These are phyloP conservation scores for Myrmecophaga tridactyla DNA, from an alignment of 2,113 vertebrate species.

Conservation along the genomic window DNA sequence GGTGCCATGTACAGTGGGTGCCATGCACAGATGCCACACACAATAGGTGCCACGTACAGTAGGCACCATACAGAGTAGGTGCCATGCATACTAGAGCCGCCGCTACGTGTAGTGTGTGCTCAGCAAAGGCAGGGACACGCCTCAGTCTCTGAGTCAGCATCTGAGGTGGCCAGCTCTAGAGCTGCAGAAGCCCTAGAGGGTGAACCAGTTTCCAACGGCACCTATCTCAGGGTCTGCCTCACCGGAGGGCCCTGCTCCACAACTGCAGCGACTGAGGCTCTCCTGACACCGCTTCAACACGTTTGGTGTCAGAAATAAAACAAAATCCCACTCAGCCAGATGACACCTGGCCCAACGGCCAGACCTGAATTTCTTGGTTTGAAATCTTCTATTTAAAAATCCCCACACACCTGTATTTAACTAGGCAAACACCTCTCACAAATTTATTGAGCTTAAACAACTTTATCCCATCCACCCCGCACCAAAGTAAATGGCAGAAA, in stretches of 20 bases:
- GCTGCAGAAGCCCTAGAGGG: fast-evolving
- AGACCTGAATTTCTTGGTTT: background rate
- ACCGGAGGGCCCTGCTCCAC: fast-evolving
- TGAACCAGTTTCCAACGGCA: background rate
- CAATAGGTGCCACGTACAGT: no score
- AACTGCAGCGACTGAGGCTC: fast-evolving
- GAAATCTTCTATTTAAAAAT: background rate
- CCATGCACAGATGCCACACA: no score
- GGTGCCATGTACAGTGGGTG: no score
- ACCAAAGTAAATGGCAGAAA: background rate
- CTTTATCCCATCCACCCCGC: background rate
- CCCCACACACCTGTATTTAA: background rate
- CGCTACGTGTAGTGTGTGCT: no score
- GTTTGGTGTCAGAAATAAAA: background rate
- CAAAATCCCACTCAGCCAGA: fast-evolving
- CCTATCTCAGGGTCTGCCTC: no score
- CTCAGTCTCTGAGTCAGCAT: background rate
- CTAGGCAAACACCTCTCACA: background rate
- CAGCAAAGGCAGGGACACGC: background rate
- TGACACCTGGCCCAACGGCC: fast-evolving
- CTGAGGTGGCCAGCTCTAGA: background rate
- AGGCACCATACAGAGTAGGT: no score
- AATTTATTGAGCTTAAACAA: background rate
- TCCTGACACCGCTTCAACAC: background rate
- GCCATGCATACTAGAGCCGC: no score